Conservation (phyloP, 2,888 invertebrate species). For the Dicranocentrus wangi region DNA sequence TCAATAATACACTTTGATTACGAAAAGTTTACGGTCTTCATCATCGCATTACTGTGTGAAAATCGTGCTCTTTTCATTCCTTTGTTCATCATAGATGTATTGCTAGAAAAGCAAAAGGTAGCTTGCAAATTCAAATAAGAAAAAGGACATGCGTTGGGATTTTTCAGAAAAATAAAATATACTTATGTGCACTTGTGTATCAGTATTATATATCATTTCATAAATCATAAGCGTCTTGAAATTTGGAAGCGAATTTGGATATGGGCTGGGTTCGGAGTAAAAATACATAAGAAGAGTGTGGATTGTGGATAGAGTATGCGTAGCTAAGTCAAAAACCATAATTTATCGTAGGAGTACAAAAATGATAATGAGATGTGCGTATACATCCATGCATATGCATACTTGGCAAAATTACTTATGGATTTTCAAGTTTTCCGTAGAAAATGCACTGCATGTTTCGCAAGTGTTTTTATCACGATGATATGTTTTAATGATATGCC, state of each 20-base stretch:
- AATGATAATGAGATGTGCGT: constrained; percentile 2
- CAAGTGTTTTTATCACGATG: constrained; percentile 4
- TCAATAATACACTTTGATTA: constrained; percentile 7
- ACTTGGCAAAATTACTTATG: constrained; percentile 17
- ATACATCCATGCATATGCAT: background rate
- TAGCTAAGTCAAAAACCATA: no score
- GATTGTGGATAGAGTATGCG: background rate
- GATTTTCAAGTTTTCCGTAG: constrained; percentile 14
- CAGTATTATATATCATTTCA: no score
- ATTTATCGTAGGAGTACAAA: no score
- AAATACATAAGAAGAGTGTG: background rate
- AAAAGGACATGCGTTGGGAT: background rate
- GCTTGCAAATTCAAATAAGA: background rate
- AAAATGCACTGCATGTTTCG: background rate
- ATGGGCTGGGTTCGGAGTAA: no score
- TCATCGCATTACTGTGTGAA: constrained; percentile 41
- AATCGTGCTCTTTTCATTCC: constrained; percentile 50
- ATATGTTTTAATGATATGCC: constrained; percentile 45
- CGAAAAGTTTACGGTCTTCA: constrained; percentile 31
- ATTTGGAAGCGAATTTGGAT: no score
- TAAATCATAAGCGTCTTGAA: no score
- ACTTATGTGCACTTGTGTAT: no score
- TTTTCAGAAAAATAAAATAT: background rate
- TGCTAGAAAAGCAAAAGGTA: background rate
- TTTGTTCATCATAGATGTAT: constrained; percentile 24